Percentiles rank a stretch among this genome's conserved stretches.
Conservation (phyloP, 1,140 invertebrate genomes). For the Drosophila yakuba region DNA sequence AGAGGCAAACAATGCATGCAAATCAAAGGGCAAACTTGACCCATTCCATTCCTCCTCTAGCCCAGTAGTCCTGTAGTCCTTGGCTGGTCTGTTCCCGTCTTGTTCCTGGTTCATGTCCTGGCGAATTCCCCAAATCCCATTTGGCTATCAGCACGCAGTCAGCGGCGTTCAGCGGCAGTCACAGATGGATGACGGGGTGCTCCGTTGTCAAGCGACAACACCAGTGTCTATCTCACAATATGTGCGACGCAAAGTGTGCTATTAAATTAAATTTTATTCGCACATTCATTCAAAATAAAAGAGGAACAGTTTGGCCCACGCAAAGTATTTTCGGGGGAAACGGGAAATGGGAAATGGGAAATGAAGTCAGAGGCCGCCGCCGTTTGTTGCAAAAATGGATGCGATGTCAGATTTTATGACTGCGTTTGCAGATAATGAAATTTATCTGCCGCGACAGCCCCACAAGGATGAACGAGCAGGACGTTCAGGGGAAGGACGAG, state of each 20-base stretch:
- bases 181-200: not conserved
- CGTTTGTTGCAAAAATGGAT: constrained; percentile 61
- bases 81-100: not conserved
- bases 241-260: constrained; percentile 75
- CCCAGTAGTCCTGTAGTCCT: not conserved
- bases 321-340: not conserved
- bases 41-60: not conserved
- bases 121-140: constrained; percentile 75
- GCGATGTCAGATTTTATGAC: constrained; percentile 69
- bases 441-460: constrained; percentile 50
- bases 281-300: constrained; percentile 74
- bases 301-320: constrained; percentile 46
- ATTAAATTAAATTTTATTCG: constrained; percentile 82
- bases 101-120: constrained; percentile 25
- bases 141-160: constrained; percentile 68
- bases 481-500: not conserved
- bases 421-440: constrained; percentile 81
- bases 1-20: constrained; percentile 38
- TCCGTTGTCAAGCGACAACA: constrained; percentile 10
- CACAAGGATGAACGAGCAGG: not conserved
- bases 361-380: constrained; percentile 10
- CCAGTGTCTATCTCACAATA: constrained; percentile 48
- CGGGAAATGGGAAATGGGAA: not conserved
- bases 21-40: constrained; percentile 64
- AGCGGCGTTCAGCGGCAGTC: constrained; percentile 4